Conservation (phyloP, 2,113 vertebrate species). For the Grallaria varia region DNA sequence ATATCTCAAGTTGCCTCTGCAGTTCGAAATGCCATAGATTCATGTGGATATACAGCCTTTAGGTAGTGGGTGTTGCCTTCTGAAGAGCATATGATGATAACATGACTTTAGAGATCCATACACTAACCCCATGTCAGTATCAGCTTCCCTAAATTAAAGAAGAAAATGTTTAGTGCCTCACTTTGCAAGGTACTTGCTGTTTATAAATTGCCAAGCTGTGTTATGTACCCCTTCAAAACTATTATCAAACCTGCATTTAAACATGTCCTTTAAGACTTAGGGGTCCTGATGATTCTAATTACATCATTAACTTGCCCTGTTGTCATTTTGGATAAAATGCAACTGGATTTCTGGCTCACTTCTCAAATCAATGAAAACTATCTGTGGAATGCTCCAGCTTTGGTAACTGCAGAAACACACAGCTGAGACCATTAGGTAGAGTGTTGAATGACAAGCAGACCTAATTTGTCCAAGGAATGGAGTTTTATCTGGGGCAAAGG, state of each 20-base stretch:
- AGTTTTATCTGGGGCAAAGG: conserved; percentile 45
- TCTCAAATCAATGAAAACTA: conserved; percentile 46
- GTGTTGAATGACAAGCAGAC: conserved; percentile 64
- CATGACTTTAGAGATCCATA: not conserved
- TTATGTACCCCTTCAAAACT: conserved; percentile 47
- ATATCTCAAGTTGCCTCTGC: not conserved
- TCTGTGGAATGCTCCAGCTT: conserved; percentile 33
- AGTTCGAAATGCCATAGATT: not conserved
- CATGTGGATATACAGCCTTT: not conserved
- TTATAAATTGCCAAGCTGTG: not conserved
- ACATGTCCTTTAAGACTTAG: conserved; percentile 58
- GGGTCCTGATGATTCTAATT: conserved; percentile 56
- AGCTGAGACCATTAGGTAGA: conserved; percentile 50
- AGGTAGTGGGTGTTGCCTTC: not conserved
- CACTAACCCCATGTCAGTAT: not conserved
- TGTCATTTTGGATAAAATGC: conserved; percentile 37
- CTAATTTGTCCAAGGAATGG: conserved; percentile 64
- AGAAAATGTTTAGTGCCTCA: not conserved
- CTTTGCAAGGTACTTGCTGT: not conserved
- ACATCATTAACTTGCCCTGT: conserved; percentile 65
- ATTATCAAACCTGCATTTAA: conserved; percentile 53
- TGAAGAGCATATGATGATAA: not conserved
- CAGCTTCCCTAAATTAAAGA: not conserved
- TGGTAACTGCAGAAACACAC: conserved; percentile 21
- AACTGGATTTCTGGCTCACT: conserved; percentile 42